These are phyloP conservation scores for Xyliphius kryptos DNA, from an alignment of 2,113 vertebrate genomes.

Conservation along the genomic window DNA sequence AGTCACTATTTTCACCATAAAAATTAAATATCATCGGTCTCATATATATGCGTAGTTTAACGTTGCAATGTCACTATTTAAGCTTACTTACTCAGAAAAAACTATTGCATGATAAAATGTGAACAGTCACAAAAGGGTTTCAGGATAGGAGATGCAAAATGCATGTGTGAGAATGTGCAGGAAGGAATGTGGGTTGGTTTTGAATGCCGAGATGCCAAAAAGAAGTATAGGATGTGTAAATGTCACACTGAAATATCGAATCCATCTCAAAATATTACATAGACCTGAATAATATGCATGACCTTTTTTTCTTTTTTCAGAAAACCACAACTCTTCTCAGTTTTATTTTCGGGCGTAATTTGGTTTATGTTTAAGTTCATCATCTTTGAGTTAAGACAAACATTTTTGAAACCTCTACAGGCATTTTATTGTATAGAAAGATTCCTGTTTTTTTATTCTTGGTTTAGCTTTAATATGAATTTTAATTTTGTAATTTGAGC, in stretches of 20 bases:
- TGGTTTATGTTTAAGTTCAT: conserved; percentile 39
- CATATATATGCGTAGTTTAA: not conserved
- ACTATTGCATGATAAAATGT: not conserved
- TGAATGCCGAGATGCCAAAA: conserved; percentile 52
- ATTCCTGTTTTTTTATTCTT: no score
- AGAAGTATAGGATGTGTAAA: conserved; percentile 55
- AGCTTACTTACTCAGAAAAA: not conserved
- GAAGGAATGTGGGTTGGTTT: conserved; percentile 52
- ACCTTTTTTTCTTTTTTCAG: conserved; percentile 58
- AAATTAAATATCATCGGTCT: not conserved
- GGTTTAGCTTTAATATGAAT: no score
- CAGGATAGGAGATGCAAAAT: conserved; percentile 24
- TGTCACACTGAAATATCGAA: conserved; percentile 52
- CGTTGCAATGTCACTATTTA: not conserved
- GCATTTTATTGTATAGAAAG: no score
- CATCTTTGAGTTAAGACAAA: conserved; percentile 42
- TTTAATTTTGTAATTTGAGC: no score
- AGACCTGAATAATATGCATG: conserved; percentile 62
- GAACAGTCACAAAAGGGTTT: conserved; percentile 16
- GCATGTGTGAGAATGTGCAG: conserved; percentile 24
- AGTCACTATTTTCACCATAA: not conserved
- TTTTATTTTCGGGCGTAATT: conserved; percentile 77
- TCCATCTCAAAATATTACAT: conserved; percentile 43
- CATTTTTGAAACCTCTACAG: conserved; percentile 16
- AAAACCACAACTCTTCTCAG: conserved; percentile 84